Conservation (phyloP, 2,797 vertebrate genomes). For the Chlorospingus semifuscus region DNA sequence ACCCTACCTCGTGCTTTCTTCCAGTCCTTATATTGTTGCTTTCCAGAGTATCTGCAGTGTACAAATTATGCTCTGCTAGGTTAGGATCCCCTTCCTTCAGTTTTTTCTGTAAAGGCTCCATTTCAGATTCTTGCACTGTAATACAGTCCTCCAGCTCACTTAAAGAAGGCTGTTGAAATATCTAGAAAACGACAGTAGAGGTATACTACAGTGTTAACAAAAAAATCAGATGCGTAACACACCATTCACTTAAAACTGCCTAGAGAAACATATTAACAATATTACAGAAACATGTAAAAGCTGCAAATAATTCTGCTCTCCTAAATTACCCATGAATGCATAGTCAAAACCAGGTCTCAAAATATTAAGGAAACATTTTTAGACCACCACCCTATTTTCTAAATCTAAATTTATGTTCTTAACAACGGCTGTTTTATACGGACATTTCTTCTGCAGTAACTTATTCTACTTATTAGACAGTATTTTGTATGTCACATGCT, state of each 20-base stretch:
- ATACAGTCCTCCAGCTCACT: slow-evolving; percentile 60
- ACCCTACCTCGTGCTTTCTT: slow-evolving; percentile 63
- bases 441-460: not conserved
- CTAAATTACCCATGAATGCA: not conserved
- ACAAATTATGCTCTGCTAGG: slow-evolving; percentile 30
- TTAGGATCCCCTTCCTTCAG: slow-evolving; percentile 49
- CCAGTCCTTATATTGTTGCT: slow-evolving; percentile 21
- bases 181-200: slow-evolving; percentile 1
- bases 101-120: slow-evolving; percentile 73
- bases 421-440: not conserved
- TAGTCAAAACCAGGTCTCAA: not conserved
- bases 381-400: not conserved
- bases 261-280: not conserved
- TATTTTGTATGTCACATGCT: not conserved
- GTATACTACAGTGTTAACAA: not conserved
- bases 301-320: not conserved
- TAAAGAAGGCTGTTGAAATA: slow-evolving; percentile 47
- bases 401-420: not conserved
- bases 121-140: slow-evolving; percentile 72
- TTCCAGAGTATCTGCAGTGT: slow-evolving; percentile 20
- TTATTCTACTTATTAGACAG: not conserved
- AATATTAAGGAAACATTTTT: not conserved
- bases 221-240: not conserved
- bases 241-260: not conserved
- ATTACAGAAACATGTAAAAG: not conserved